A percentile compares a stretch with the other conserved stretches of the same genome.
Evolutionary conservation across 2,797 vertebrate species (phyloP).

Genomic region (Miichthys miiuy): DNA sequence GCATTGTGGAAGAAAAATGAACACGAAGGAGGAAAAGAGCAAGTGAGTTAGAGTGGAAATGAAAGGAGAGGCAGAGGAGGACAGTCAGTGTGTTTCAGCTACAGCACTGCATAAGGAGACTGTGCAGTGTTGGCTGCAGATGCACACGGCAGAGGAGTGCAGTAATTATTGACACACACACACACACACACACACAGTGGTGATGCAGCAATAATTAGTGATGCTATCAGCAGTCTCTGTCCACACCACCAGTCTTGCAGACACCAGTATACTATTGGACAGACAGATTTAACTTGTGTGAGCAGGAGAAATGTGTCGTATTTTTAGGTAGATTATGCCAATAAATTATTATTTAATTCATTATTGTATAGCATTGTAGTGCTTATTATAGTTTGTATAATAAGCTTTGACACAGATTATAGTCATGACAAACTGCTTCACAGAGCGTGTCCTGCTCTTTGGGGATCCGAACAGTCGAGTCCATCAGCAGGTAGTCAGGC

Average conservation of each 20-base stretch:
- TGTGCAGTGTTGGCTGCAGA: constrained; percentile 50
- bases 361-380: neutral
- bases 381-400: neutral
- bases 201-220: constrained; percentile 63
- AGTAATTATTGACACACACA: constrained; percentile 34
- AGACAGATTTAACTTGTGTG: constrained; percentile 1
- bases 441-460: neutral
- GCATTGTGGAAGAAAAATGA: neutral
- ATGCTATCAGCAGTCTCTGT: constrained; percentile 56
- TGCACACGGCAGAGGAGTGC: constrained; percentile 33
- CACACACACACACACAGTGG: constrained; percentile 9
- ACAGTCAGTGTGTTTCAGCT: constrained; percentile 18
- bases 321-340: neutral
- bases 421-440: neutral
- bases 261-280: neutral
- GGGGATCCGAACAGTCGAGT: constrained; percentile 11
- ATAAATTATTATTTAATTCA: neutral
- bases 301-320: neutral
- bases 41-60: neutral
- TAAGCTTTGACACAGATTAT: neutral
- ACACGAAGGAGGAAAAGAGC: neutral
- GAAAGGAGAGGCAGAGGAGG: neutral
- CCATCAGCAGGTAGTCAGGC: neutral
- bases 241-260: constrained; percentile 1
- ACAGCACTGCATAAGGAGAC: constrained; percentile 43